phyloP scores from a whole-genome alignment of 2,113 vertebrate species.

The Leptosomus discolor region DNA sequence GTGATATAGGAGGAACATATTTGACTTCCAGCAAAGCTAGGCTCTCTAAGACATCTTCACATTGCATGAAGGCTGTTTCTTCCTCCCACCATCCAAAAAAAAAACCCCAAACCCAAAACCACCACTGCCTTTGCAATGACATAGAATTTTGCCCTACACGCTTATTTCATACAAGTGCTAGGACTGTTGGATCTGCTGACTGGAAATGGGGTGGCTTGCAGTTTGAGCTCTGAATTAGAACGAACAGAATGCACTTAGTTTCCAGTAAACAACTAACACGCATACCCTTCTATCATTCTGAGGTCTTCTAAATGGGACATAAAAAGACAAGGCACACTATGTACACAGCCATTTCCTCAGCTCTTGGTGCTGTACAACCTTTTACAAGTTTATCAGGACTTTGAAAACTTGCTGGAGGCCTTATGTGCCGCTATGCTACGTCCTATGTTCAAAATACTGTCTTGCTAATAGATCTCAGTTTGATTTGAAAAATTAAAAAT shows the following conservation, averaged over 20 bases:
- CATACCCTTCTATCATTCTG: background rate
- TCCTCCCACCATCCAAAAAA: background rate
- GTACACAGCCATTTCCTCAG: background rate
- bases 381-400: background rate
- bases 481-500: background rate
- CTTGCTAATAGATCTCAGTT: background rate
- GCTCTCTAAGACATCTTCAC: background rate
- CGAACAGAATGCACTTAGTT: background rate
- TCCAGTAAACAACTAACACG: background rate
- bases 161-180: background rate
- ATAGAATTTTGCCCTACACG: background rate
- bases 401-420: background rate
- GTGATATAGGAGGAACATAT: background rate
- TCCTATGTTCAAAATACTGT: background rate
- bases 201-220: background rate
- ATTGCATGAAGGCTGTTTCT: background rate
- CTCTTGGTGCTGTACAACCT: background rate
- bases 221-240: background rate
- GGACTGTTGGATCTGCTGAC: background rate
- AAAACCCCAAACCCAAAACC: background rate
- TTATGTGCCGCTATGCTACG: background rate
- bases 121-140: background rate
- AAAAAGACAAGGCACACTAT: background rate
- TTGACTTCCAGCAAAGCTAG: background rate
- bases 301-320: background rate